phyloP scores from a whole-genome alignment of 2,797 vertebrate species.

The Cephalopachus bancanus region DNA sequence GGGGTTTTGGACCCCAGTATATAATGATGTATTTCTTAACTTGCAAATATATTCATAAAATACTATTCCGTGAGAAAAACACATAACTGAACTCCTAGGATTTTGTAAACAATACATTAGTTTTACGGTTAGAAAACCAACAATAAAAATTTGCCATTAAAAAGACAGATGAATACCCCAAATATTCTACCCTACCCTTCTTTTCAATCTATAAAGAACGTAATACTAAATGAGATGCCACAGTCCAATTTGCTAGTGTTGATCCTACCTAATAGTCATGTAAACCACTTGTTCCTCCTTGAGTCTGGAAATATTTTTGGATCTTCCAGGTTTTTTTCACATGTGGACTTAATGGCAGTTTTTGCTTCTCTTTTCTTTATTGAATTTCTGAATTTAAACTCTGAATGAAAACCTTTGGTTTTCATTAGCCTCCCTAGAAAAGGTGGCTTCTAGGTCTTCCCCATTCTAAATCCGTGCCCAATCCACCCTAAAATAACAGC shows the following conservation, averaged over 20 bases:
- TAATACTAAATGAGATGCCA: background rate
- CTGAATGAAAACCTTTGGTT: background rate
- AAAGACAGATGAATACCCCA: background rate
- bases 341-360: background rate
- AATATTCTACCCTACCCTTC: background rate
- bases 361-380: background rate
- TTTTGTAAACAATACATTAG: background rate
- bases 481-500: background rate
- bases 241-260: background rate
- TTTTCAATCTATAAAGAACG: background rate
- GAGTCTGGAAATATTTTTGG: background rate
- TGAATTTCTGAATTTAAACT: background rate
- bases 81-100: background rate
- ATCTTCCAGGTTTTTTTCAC: background rate
- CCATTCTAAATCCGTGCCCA: background rate
- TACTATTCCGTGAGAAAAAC: too few relatives aligned
- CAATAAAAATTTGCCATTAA: background rate
- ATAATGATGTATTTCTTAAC: background rate
- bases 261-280: background rate
- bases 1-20: background rate
- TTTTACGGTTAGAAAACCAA: slow-evolving; percentile 25
- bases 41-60: background rate
- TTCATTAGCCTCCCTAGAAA: background rate
- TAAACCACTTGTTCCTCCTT: background rate
- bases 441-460: background rate